Percentiles rank a stretch among this genome's conserved stretches.
Evolutionary conservation across 1,140 invertebrate genomes (phyloP).

Genomic region (Aphis craccivora): DNA sequence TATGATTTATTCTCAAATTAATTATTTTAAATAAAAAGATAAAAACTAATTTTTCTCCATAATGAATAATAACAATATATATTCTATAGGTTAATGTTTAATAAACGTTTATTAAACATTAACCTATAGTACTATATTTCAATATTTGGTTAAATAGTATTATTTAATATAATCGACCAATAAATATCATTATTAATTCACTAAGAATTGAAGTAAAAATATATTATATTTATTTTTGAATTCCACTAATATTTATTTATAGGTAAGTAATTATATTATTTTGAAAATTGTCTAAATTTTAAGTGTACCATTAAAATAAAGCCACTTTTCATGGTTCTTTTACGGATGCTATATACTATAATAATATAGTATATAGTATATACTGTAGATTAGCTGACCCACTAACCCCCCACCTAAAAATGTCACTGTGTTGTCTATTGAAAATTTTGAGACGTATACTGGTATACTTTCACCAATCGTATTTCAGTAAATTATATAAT

Average conservation of each 20-base stretch:
- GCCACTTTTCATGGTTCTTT: background rate
- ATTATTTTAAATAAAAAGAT: too few relatives aligned
- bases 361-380: too few relatives aligned
- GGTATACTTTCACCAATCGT: background rate
- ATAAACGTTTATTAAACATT: background rate
- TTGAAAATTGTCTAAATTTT: background rate
- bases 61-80: background rate
- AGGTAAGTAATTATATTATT: background rate
- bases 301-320: background rate
- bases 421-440: background rate
- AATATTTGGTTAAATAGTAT: background rate
- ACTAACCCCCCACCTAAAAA: slow-evolving; percentile 11
- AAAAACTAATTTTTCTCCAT: too few relatives aligned
- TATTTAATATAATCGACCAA: background rate
- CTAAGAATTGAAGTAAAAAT: background rate
- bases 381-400: background rate
- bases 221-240: background rate
- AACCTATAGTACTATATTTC: background rate
- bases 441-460: background rate
- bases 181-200: too few relatives aligned
- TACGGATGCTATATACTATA: background rate
- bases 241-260: background rate
- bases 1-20: too few relatives aligned
- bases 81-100: background rate
- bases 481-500: slow-evolving; percentile 12